Evolutionary conservation across 1,140 invertebrate species (phyloP).

Genomic region (Mizuhopecten yessoensis): DNA sequence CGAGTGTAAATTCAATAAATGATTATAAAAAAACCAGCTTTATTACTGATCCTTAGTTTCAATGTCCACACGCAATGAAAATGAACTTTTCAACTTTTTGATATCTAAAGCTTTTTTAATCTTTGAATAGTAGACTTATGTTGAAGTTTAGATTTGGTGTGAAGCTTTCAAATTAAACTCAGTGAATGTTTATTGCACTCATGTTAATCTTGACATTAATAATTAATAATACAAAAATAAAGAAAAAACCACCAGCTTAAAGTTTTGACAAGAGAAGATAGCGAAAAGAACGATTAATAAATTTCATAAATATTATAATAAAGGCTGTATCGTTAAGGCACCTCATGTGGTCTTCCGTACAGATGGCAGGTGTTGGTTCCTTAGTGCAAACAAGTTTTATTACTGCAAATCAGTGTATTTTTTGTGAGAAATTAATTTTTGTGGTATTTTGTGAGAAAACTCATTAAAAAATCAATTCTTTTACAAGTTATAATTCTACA

Average conservation of each 20-base stretch:
- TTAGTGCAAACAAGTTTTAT: no score
- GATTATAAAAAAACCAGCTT: not conserved
- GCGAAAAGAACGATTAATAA: not conserved
- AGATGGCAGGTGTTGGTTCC: not conserved
- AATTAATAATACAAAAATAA: not conserved
- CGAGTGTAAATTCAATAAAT: not conserved
- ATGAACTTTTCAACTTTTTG: conserved; percentile 30
- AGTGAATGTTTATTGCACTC: not conserved
- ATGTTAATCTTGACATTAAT: not conserved
- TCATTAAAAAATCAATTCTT: no score
- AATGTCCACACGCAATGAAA: not conserved
- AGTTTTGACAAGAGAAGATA: not conserved
- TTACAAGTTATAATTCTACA: no score
- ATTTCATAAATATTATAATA: not conserved
- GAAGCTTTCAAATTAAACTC: not conserved
- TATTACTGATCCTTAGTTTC: not conserved
- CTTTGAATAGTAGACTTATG: not conserved
- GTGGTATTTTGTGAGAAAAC: no score
- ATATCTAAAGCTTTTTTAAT: not conserved
- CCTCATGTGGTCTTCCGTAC: not conserved
- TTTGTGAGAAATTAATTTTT: no score
- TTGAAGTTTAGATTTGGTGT: not conserved
- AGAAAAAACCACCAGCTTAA: not conserved
- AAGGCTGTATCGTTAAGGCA: not conserved
- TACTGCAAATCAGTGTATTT: no score